These are phyloP conservation scores for Ptychoptera contaminata DNA, from an alignment of 2,888 invertebrate genomes.

Conservation along the genomic window DNA sequence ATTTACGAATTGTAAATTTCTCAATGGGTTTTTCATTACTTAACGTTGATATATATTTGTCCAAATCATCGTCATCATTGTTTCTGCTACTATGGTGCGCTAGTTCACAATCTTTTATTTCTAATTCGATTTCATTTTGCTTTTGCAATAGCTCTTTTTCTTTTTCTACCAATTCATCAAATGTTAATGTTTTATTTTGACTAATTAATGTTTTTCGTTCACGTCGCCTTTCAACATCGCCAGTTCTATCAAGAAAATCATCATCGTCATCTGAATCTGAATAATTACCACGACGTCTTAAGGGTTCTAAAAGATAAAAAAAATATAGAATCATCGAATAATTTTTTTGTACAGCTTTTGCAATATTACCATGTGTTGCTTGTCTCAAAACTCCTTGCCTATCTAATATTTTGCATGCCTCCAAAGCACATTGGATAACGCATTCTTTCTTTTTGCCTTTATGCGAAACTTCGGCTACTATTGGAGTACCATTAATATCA, in stretches of 20 bases:
- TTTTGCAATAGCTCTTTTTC: constrained; percentile 35
- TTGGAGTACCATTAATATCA: constrained; percentile 53
- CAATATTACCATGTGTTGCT: constrained; percentile 59
- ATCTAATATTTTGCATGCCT: constrained; percentile 86
- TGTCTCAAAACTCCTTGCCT: constrained; percentile 71
- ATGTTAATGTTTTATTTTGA: constrained; percentile 35
- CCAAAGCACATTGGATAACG: constrained; percentile 81
- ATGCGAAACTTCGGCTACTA: constrained; percentile 71
- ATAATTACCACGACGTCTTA: constrained; percentile 60
- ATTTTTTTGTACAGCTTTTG: background rate
- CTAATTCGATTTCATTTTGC: constrained; percentile 42
- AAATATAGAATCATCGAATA: constrained; percentile 1
- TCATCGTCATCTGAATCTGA: constrained; percentile 91
- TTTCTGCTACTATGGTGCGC: constrained; percentile 17
- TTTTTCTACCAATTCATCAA: constrained; percentile 44
- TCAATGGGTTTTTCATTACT: constrained; percentile 40
- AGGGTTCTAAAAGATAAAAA: constrained; percentile 42
- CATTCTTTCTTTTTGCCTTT: constrained; percentile 91
- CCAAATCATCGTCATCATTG: constrained; percentile 55
- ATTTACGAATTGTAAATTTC: constrained; percentile 46
- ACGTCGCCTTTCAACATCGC: constrained; percentile 76
- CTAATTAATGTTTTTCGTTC: constrained; percentile 37
- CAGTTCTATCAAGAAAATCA: constrained; percentile 87
- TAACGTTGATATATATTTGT: constrained; percentile 65
- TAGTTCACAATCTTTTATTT: constrained; percentile 29